Evolutionary conservation across 1,140 invertebrate species (phyloP).

Genomic region (Matsumurasca onukii): DNA sequence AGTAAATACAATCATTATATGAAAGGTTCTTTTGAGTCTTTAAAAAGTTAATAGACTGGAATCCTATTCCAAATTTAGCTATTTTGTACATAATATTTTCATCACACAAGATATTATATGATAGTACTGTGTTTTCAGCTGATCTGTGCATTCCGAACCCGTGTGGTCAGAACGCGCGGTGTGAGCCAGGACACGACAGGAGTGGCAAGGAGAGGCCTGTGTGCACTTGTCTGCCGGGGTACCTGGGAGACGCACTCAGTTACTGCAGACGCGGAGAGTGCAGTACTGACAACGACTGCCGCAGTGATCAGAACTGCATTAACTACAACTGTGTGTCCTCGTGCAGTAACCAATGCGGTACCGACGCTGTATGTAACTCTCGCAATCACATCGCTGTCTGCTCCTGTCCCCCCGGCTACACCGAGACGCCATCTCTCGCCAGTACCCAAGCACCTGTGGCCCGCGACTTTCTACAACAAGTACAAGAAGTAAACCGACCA

Average conservation of each 20-base stretch:
- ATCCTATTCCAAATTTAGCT: no score
- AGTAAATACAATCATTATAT: no score
- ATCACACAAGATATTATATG: no score
- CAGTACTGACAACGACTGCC: constrained; percentile 63
- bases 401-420: constrained; percentile 76
- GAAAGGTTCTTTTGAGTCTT: no score
- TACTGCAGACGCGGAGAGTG: constrained; percentile 75
- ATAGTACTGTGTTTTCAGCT: constrained; percentile 50
- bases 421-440: constrained; percentile 58
- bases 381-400: constrained; percentile 82
- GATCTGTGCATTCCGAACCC: constrained; percentile 83
- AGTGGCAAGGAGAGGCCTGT: constrained; percentile 78
- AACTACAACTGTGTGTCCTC: constrained; percentile 64
- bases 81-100: no score
- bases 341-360: constrained; percentile 75
- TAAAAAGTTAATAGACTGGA: no score
- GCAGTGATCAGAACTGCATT: constrained; percentile 43
- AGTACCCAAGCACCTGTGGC: constrained; percentile 43
- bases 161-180: constrained; percentile 79
- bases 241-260: constrained; percentile 75
- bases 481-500: no score
- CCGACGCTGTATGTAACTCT: constrained; percentile 59
- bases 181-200: constrained; percentile 77
- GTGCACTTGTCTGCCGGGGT: constrained; percentile 73
- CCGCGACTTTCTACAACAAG: constrained; percentile 21